Evolutionary conservation across 2,113 vertebrate genomes (phyloP), one percentile per base, ranked within the genome.

Genomic region (Lipotes vexillifer): DNA sequence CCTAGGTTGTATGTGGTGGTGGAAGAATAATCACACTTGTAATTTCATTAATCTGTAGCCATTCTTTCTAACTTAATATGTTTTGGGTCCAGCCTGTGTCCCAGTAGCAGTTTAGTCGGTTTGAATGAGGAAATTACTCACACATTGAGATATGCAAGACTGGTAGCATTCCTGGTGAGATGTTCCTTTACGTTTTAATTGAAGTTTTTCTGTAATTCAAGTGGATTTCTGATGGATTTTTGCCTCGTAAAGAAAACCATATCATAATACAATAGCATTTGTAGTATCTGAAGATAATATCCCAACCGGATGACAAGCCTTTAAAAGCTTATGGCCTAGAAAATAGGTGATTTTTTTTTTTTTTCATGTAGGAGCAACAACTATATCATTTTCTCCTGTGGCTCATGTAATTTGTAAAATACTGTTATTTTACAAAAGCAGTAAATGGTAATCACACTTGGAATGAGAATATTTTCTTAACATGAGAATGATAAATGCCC

Each of bases 361-460:
- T 61, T 49, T 46, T 0, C 27, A 80, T 78, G 33, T 93, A 72
- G 41, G 71, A 66, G 4, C 27, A 87, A 57, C 38, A 74, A 20
- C 44, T 95, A 1, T 46, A 68, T 86, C 25, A 5, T 74, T 68
- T 59, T 78, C 33, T 94, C 65, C 17, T 49, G 2, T 12, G 31
- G 59, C 27, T 97, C 31, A 31, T 71, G 49, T 74, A 66, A 87
- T 94, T 88, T 93, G 61, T 65, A 85, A 96, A 93, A 83, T 89
- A 49, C 6, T 93, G 4, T 80, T 91, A 91, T 25, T 96, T 94
- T 90, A 52, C 29, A 71, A 31, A 93, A 94, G 44, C 25, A 23
- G 71, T 63, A 75, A 59, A 61, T 59, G 83, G 25, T 96, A 77
- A 36, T 94, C 57, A 83, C 52, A 65, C 20, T 87, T 80, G 68